These are phyloP conservation scores for Alitta virens DNA, from an alignment of 2,888 invertebrate genomes.

Conservation along the genomic window DNA sequence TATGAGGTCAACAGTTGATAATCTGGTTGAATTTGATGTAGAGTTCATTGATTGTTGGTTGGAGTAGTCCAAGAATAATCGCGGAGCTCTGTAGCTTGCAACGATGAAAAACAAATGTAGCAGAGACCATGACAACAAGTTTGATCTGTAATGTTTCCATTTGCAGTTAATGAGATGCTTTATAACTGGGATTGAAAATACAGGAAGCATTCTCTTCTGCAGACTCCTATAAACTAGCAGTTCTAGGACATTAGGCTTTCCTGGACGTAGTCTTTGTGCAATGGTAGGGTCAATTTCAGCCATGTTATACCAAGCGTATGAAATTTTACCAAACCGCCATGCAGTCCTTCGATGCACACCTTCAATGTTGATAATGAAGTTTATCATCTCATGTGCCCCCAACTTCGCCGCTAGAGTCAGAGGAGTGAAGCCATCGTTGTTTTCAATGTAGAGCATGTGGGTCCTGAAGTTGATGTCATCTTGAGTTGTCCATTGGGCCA, in stretches of 20 bases:
- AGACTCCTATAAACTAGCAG: neutral
- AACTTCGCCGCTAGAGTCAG: neutral
- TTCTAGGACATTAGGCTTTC: neutral
- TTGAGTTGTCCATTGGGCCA: neutral
- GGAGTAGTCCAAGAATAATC: too few relatives aligned
- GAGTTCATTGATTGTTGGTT: too few relatives aligned
- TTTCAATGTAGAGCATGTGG: neutral
- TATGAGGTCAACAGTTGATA: too few relatives aligned
- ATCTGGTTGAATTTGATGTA: too few relatives aligned
- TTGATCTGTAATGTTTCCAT: neutral
- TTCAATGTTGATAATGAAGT: neutral
- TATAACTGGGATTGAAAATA: neutral
- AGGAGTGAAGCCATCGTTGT: neutral
- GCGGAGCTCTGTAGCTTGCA: neutral
- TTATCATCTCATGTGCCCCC: neutral
- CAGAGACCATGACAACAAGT: neutral
- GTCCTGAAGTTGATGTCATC: neutral
- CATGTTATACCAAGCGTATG: neutral
- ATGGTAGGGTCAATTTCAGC: neutral
- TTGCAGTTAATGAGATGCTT: neutral
- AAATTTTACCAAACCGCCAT: neutral
- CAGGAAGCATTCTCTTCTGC: neutral
- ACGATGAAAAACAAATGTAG: conserved; percentile 1
- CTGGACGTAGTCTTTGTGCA: neutral
- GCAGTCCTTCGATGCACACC: neutral